Base-by-base conservation (phyloP, 2,888 invertebrate genomes). In the Empis livida region DNA sequence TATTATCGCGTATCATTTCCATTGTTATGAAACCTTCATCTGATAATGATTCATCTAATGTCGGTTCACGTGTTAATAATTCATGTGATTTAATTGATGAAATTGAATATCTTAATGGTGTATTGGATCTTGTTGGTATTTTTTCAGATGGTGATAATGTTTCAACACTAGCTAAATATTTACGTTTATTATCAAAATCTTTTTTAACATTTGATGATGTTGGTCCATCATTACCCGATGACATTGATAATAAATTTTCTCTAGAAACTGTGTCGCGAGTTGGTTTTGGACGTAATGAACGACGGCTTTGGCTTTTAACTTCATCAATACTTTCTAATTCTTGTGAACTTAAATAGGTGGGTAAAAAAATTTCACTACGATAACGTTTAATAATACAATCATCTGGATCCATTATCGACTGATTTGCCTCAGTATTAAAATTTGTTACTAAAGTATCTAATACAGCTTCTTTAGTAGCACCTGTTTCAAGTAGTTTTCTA, bases 401-500 rank as follows among this genome's bases (percentile, higher is more conserved):
- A n/a, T 50, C 48, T 0, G 64, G 61, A 56, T 69, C 68, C 11
- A 59, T 59, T 20, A 69, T 69, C 51, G 67, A 66, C 47, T 68
- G 69, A 57, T 69, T 69, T 3, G 68, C 69, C 53, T 69, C 69
- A 1, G 69, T 69, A 48, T 69, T 69, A 48, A 62, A 67, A 44
- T 68, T 68, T 17, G 69, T 69, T 8, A 69, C 68, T 42, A 69
- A 54, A 3, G 67, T 62, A 47, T 69, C 68, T 5, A 69, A 55
- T 3, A 69, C 67, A 2, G 67, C 63, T 53, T 69, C 69, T 47
- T 67, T 67, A 20, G 65, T 62, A 10, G 65, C 76, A 10, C 84
- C 82, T 50, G 78, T 82, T 61, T 84, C 82, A 58, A 88, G 70
- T 47, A 87, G 65, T 44, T 73, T 74, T 57, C 80, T 77, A 10